phyloP scores from a whole-genome alignment of 2,888 invertebrate species.

The Hybos culiciformis region DNA sequence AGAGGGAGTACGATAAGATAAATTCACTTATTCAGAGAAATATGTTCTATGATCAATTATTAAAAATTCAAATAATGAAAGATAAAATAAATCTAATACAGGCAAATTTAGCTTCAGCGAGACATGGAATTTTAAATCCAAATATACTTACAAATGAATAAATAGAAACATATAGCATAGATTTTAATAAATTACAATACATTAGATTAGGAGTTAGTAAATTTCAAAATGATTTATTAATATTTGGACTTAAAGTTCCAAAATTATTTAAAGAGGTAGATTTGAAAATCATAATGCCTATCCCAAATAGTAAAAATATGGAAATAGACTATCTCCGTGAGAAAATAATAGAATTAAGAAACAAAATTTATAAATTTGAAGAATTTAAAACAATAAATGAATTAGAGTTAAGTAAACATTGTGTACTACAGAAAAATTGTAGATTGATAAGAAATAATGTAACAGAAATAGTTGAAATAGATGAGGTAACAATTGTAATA shows the following conservation, averaged over 20 bases:
- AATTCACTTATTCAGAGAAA: background rate
- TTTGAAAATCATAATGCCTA: background rate
- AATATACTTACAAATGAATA: slow-evolving; percentile 1
- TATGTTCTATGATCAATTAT: background rate
- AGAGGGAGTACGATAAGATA: background rate
- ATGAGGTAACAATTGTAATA: background rate
- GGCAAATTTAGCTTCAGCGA: background rate
- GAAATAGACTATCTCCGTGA: background rate
- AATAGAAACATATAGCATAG: slow-evolving; percentile 2
- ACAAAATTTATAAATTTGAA: slow-evolving; percentile 7
- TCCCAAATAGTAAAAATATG: background rate
- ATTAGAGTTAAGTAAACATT: slow-evolving; percentile 3
- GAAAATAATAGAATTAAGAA: slow-evolving; percentile 5
- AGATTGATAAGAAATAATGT: background rate
- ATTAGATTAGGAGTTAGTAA: background rate
- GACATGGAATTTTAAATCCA: background rate
- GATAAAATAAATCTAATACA: background rate
- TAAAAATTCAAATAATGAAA: background rate
- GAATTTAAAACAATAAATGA: slow-evolving; percentile 5
- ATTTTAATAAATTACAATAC: slow-evolving; percentile 2
- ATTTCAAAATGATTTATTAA: background rate
- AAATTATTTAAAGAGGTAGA: background rate
- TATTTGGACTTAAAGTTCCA: slow-evolving; percentile 2
- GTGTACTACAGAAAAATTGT: slow-evolving; percentile 4
- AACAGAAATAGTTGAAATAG: background rate